Conservation (phyloP, 2,797 vertebrate genomes). For the Cirrhinus mrigala region DNA sequence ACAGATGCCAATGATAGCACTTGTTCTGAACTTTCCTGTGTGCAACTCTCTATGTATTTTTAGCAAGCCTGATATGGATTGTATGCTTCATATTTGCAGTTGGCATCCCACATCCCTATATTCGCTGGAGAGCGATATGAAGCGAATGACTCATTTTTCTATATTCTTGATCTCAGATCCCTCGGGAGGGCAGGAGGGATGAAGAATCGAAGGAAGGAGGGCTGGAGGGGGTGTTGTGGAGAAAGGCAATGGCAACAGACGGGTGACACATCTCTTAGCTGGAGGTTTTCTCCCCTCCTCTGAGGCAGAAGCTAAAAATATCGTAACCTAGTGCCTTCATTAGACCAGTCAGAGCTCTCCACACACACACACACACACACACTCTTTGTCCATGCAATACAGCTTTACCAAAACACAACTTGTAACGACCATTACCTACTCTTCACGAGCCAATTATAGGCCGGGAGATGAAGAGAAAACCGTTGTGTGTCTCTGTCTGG, state of each 20-base stretch:
- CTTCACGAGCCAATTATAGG: slow-evolving; percentile 22
- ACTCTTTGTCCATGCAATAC: background rate
- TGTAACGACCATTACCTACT: background rate
- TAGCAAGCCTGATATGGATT: background rate
- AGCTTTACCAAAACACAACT: background rate
- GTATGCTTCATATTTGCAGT: slow-evolving; percentile 9
- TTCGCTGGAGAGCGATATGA: background rate
- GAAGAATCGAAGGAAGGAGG: slow-evolving; percentile 23
- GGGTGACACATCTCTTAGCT: slow-evolving; percentile 57
- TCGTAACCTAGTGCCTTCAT: slow-evolving; percentile 46
- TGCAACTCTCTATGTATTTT: slow-evolving; percentile 19
- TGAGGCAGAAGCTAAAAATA: slow-evolving; percentile 58
- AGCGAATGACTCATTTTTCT: slow-evolving; percentile 53
- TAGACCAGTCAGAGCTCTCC: slow-evolving; percentile 18
- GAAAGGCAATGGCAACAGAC: slow-evolving; percentile 31
- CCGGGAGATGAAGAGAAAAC: background rate
- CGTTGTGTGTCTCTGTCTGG: background rate
- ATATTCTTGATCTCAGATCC: slow-evolving; percentile 48
- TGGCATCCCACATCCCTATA: slow-evolving; percentile 16
- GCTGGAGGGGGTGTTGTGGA: slow-evolving; percentile 20
- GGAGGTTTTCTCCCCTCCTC: slow-evolving; percentile 30
- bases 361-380: slow-evolving; percentile 27
- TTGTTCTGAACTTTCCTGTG: slow-evolving; percentile 5
- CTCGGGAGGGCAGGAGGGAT: slow-evolving; percentile 6
- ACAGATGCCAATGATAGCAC: background rate